Evolutionary conservation across 2,888 invertebrate species (phyloP), one percentile per base, ranked within the genome.

Genomic region (Dasypolia templi): DNA sequence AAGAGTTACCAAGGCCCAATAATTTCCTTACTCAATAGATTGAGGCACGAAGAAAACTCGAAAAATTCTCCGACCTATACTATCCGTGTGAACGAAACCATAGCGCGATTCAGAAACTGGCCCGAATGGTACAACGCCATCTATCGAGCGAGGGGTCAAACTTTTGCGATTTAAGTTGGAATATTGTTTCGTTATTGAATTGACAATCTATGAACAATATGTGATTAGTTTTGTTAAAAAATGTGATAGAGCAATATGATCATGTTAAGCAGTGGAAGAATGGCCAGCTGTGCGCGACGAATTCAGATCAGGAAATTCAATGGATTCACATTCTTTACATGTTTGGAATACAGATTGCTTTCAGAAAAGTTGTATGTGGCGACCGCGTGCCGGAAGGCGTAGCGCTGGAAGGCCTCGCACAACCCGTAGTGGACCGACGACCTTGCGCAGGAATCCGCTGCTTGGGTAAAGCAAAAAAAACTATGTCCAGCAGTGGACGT

Each of bases 11-110:
- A 98, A 97, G 98, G 98, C 98, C 98, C 97, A 97, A 98, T 98
- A 98, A 98, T 98, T 98, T 98, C 98, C 98, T 98, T 98, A 98
- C 98, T 98, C 98, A 98, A 98, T 98, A 98, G 98, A 98, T 98
- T 98, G 98, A 98, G 98, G 98, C 97, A 98, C 98, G 97, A 97
- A 69, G 42, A 3, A 0, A 0, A 39, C 6, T 35, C 35, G 35
- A 9, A 39, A 35, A 39, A 39, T 6, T 39, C 39, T 6, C 39
- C 39, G 39, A 39, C 39, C 39, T 9, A 39, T 9, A 39, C 39
- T 9, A 39, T 39, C 39, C 39, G 39, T 39, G 9, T 39, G 39
- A 39, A 39, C 39, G 39, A 39, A 39, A 39, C 39, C 39, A 39
- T 39, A 39, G 39, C 39, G 39, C 39, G 39, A 39, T 39, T 39